Base-by-base conservation (phyloP, 2,113 vertebrate species). In the Cyprinus carpio region DNA sequence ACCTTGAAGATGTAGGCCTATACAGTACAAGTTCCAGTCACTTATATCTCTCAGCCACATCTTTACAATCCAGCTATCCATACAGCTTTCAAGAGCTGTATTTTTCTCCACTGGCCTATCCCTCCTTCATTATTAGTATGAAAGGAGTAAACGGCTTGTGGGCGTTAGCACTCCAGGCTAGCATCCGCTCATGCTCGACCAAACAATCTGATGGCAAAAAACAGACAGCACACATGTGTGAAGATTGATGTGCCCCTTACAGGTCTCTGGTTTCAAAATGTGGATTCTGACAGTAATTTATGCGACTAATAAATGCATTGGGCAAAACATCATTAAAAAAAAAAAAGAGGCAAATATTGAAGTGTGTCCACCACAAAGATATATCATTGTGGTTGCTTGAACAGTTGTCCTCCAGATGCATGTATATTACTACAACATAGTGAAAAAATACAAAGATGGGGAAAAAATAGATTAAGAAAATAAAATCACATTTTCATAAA, bases 251-350 rank as follows among this genome's bases (percentile, higher is more conserved):
- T n/a, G 12, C 58, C 20, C 12, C 82, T 49, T 60, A n/a, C 54
- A 65, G 82, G 72, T 76, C 72, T 51, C 20, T 76, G 56, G 15
- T 49, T 84, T 84, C 18, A 62, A 76, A 76, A 64, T 75, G 11
- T 49, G 34, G 5, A 29, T n/a, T 40, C 60, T 76, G 58, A 76
- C 82, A 65, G 18, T 23, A 27, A 31, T 31, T 16, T 84, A 75
- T 64, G 40, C 15, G 11, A 29, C 11, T 49, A 76, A 43, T 64
- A 64, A 31, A 76, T 29, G 16, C 71, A 75, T 29, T 29, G n/a
- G n/a, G 25, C 29, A 18, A 43, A 43, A 74, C 23, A 46, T 18
- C 1, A 37, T 78, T 20, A 67, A 16, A 69, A 69, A 34, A 29
- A 31, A 69, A 58, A 58, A 23, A 23, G 20, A 23, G 54, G 18